Evolutionary conservation across 2,888 invertebrate genomes (phyloP).

Genomic region (Pyrrhia umbra): DNA sequence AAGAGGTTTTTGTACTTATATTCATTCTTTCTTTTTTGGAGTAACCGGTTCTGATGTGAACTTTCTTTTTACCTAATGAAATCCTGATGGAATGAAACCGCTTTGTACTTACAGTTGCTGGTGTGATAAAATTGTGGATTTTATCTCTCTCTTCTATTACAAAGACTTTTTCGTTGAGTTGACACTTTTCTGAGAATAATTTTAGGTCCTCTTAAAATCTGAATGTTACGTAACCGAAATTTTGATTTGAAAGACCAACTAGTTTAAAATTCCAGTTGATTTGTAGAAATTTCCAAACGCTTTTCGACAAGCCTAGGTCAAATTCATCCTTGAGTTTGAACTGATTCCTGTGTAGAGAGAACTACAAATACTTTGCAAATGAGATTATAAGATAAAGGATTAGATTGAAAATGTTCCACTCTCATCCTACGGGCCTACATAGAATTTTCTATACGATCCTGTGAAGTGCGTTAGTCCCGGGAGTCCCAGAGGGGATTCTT

Average conservation of each 20-base stretch:
- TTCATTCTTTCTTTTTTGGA: slow-evolving; percentile 1
- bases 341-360: too few relatives aligned
- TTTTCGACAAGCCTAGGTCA: background rate
- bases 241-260: too few relatives aligned
- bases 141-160: slow-evolving; percentile 12
- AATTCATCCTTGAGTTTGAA: too few relatives aligned
- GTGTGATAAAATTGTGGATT: slow-evolving; percentile 14
- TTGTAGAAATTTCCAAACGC: background rate
- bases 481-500: slow-evolving; percentile 1
- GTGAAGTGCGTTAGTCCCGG: background rate
- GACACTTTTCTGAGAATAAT: background rate
- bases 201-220: slow-evolving; percentile 2
- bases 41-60: background rate
- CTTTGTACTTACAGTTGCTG: slow-evolving; percentile 13
- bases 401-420: background rate
- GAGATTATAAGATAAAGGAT: background rate
- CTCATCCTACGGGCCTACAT: background rate
- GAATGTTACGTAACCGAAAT: too few relatives aligned
- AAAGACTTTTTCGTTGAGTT: background rate
- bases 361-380: too few relatives aligned
- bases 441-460: slow-evolving; percentile 12
- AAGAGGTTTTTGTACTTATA: slow-evolving; percentile 7
- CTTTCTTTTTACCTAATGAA: background rate
- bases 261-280: background rate
- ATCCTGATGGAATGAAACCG: background rate